Evolutionary conservation across 1,140 invertebrate species (phyloP), one percentile per base, ranked within the genome.

Genomic region (Protaetia brevitarsis): DNA sequence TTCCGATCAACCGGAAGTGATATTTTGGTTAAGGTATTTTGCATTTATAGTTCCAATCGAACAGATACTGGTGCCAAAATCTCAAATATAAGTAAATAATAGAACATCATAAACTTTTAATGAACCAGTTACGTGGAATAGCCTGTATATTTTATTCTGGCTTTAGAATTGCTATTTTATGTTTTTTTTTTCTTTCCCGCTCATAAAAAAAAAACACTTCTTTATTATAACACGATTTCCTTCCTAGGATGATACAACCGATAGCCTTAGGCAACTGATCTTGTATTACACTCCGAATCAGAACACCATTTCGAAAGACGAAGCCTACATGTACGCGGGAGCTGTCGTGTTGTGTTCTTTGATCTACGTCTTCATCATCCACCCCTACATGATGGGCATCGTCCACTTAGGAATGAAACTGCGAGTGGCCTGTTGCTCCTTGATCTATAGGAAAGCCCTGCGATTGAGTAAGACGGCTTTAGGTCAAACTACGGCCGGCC

Each of bases 371-470:
- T 79, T 94, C 28, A 79, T 89, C 1, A 84, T 88, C 70, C 92
- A 96, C 81, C 88, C 89, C 2, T 91, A 90, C 71, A 89, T 94
- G 82, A 87, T 94, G 79, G 86, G 83, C 11, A 80, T 90, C 13
- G 79, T 88, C 63, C 89, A 91, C 71, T 81, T 90, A 69, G 92
- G 92, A 36, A 90, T 94, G 88, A 88, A 91, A 78, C 85, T 92
- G 69, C 83, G 91, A 66, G 83, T 94, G 27, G 88, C 90, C 1
- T 88, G 88, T 75, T 90, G 87, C 71, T 88, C 89, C 0, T 80
- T 94, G 36, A 87, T 94, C 67, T 94, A 93, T 78, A 85, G 89
- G 74, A 94, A 94, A 83, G 87, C 87, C 16, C 76, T 91, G 23
- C 82, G 84, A n/a, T 74, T 92, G 6, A 90, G 85, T 57, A 87